These are phyloP conservation scores for Psammodynastes pulverulentus DNA, from an alignment of 2,113 vertebrate species.

Conservation along the genomic window DNA sequence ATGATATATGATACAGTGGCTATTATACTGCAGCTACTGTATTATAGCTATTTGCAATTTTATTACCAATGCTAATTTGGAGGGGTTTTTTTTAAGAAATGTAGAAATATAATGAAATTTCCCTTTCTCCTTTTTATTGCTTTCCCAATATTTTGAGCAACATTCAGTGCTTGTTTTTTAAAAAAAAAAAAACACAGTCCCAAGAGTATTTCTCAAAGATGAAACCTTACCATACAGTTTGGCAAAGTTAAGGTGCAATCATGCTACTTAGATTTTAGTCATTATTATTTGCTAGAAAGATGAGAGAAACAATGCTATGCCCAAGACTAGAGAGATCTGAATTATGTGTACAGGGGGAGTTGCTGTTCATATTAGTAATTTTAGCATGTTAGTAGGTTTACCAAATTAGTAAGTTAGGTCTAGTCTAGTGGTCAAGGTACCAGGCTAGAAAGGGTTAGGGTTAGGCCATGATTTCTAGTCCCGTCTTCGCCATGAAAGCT, in stretches of 20 bases:
- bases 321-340: not conserved
- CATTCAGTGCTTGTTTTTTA: not conserved
- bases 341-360: not conserved
- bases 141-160: not conserved
- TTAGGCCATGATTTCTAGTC: not conserved
- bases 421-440: not conserved
- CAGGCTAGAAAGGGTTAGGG: no score
- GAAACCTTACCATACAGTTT: not conserved
- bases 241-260: not conserved
- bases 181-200: not conserved
- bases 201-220: not conserved
- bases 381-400: not conserved
- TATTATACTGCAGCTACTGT: not conserved
- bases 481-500: not conserved
- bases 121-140: not conserved
- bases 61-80: not conserved
- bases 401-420: not conserved
- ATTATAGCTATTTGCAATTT: not conserved
- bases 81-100: not conserved
- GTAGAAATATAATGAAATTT: not conserved
- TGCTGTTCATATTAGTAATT: not conserved
- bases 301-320: not conserved
- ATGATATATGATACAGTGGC: not conserved
- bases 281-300: not conserved
- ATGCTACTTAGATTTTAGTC: not conserved